A percentile compares a stretch with the other conserved stretches of the same genome.
Conservation (phyloP, 1,140 invertebrate genomes). For the Helicoverpa armigera region DNA sequence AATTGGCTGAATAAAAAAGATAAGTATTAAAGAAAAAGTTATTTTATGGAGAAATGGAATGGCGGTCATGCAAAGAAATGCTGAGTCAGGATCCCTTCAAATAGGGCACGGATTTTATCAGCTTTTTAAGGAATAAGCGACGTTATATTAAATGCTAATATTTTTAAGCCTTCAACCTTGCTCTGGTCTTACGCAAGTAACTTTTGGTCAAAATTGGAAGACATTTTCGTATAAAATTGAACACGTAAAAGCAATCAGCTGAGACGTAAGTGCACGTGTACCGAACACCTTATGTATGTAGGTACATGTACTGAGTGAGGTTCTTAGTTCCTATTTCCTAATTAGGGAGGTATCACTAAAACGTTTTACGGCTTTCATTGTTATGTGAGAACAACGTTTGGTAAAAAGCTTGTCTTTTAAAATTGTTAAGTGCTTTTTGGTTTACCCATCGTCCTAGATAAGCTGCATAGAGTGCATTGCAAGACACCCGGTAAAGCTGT, state of each 20-base stretch:
- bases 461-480: neutral
- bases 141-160: too few relatives aligned
- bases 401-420: constrained; percentile 34
- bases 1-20: constrained; percentile 5
- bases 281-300: neutral
- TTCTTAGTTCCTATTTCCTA: constrained; percentile 25
- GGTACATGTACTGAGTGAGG: neutral
- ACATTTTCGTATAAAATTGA: neutral
- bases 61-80: too few relatives aligned
- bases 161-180: too few relatives aligned
- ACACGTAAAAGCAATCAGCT: constrained; percentile 18
- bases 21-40: neutral
- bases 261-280: neutral
- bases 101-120: too few relatives aligned
- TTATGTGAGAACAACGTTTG: constrained; percentile 28
- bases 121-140: too few relatives aligned
- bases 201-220: too few relatives aligned
- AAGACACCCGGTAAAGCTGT: neutral
- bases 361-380: constrained; percentile 35
- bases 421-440: constrained; percentile 40
- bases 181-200: too few relatives aligned
- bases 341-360: constrained; percentile 28
- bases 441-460: neutral
- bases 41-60: too few relatives aligned
- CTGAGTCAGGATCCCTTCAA: too few relatives aligned